Evolutionary conservation across 1,140 invertebrate genomes (phyloP).

Genomic region (Caerostris extrusa): DNA sequence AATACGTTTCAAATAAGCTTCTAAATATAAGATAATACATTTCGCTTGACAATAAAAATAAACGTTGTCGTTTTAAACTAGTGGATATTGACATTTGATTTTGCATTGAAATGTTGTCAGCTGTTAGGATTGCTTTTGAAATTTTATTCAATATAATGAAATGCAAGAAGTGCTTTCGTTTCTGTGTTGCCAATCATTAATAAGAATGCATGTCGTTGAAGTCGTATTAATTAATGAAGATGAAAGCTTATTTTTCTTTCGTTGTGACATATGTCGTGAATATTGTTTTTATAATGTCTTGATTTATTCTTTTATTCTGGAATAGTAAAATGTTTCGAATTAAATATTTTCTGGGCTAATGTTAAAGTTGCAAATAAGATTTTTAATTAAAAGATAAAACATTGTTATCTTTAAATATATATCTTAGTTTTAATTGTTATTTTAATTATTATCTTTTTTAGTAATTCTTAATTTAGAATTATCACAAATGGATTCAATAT

Average conservation of each 20-base stretch:
- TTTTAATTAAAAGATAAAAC: too few species aligned
- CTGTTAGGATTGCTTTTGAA: neutral
- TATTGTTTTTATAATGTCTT: neutral
- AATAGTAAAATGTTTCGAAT: too few species aligned
- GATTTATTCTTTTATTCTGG: neutral
- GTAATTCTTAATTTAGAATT: too few species aligned
- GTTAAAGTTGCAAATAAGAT: too few species aligned
- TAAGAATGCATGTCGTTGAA: neutral
- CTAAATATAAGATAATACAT: neutral
- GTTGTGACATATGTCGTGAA: neutral
- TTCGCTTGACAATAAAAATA: neutral
- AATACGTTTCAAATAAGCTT: neutral
- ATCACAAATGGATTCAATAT: too few species aligned
- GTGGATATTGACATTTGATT: neutral
- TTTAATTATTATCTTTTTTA: too few species aligned
- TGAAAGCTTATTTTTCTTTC: neutral
- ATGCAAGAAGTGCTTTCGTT: neutral
- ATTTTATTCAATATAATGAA: neutral
- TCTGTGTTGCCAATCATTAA: neutral
- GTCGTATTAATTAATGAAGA: neutral
- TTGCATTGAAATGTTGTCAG: neutral
- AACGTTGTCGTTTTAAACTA: neutral
- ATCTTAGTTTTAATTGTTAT: too few species aligned
- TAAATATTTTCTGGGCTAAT: too few species aligned
- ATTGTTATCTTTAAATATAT: too few species aligned